phyloP scores from a whole-genome alignment of 2,797 vertebrate species.

The Phoebastria nigripes region DNA sequence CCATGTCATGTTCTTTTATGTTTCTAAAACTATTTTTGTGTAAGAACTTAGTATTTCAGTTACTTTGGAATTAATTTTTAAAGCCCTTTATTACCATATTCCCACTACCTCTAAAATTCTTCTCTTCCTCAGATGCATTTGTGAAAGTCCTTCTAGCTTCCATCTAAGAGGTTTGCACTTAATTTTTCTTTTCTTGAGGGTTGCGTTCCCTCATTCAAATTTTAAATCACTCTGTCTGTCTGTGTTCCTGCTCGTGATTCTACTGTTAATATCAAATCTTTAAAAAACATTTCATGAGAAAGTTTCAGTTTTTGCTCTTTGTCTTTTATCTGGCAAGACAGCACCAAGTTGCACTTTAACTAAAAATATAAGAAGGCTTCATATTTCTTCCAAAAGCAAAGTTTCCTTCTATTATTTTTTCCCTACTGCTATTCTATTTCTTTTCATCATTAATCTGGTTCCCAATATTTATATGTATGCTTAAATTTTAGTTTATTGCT shows the following conservation, averaged over 20 bases:
- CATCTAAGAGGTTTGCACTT: not conserved
- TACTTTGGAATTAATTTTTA: conserved; percentile 45
- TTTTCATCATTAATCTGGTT: not conserved
- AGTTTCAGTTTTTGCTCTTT: not conserved
- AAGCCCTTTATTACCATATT: not conserved
- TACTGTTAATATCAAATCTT: not conserved
- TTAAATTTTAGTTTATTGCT: not conserved
- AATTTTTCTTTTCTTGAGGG: not conserved
- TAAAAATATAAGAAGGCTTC: not conserved
- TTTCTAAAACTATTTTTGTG: conserved; percentile 18
- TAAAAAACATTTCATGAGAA: not conserved
- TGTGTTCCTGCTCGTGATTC: not conserved
- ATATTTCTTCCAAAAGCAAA: not conserved
- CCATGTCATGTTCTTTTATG: not conserved
- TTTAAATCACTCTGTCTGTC: not conserved
- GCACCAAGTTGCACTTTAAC: not conserved
- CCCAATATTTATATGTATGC: not conserved
- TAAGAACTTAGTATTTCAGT: not conserved
- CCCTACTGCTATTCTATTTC: not conserved
- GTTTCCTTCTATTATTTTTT: not conserved
- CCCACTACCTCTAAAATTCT: not conserved
- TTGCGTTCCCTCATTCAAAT: not conserved
- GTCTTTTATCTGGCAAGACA: not conserved
- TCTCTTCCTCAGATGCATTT: not conserved
- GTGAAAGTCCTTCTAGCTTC: not conserved